Evolutionary conservation across 2,888 invertebrate genomes (phyloP).

Genomic region (Caenorhabditis macrosperma): DNA sequence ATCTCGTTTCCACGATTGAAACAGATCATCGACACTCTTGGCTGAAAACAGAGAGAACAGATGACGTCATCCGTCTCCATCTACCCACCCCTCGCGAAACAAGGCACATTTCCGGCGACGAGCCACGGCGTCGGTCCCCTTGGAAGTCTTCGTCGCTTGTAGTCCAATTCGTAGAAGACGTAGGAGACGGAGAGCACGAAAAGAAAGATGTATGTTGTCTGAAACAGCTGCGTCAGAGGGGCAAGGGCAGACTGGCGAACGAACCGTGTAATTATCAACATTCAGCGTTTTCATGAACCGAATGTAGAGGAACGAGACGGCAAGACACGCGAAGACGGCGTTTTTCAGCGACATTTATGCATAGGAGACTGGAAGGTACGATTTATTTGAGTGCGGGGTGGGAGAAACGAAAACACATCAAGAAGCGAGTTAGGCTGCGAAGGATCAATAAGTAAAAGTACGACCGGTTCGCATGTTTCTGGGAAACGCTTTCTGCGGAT

Average conservation of each 20-base stretch:
- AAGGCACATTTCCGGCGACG: constrained; percentile 73
- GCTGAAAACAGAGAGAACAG: constrained; percentile 22
- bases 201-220: constrained; percentile 33
- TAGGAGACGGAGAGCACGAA: constrained; percentile 47
- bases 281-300: constrained; percentile 22
- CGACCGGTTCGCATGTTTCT: constrained; percentile 31
- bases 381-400: background rate
- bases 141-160: constrained; percentile 72
- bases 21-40: constrained; percentile 68
- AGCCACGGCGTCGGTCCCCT: constrained; percentile 75
- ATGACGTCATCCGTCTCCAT: background rate
- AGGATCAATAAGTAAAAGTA: constrained; percentile 42
- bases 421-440: constrained; percentile 11
- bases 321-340: constrained; percentile 26
- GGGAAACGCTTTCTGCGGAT: background rate
- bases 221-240: background rate
- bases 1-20: constrained; percentile 65
- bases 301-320: constrained; percentile 28
- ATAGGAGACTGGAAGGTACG: constrained; percentile 2
- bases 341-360: constrained; percentile 35
- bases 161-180: constrained; percentile 70
- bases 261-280: constrained; percentile 21
- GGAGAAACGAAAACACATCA: constrained; percentile 1
- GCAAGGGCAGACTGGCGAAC: background rate
- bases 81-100: constrained; percentile 54